Base-by-base conservation (phyloP, 2,888 invertebrate species). In the Andricus quercusramuli region DNA sequence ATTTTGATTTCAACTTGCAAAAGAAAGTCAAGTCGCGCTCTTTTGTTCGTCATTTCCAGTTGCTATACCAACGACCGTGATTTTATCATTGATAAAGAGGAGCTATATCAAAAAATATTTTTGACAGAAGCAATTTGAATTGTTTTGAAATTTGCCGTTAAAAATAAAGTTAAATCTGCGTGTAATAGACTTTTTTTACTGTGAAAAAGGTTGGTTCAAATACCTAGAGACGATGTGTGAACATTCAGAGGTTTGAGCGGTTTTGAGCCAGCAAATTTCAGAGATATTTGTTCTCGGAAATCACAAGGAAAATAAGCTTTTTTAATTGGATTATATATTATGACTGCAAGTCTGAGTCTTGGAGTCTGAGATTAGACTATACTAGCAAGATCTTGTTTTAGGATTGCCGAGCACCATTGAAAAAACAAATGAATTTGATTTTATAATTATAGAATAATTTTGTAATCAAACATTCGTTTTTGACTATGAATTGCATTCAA, bases 21-120 rank as follows among this genome's bases (percentile, higher is more conserved):
- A 29, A 32, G 29, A 74, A 56, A 74, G 51, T 56, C n/a, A 32
- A n/a, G n/a, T 74, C 13, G 62, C 56, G 68, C 80, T 82, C 78
- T 78, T 83, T 82, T 83, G 78, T 85, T 83, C 85, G 66, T 86
- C n/a, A 80, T 85, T 83, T 85, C 44, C 25, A 29, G 84, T 80
- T 82, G 66, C 85, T 85, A 86, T 85, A 83, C 84, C 84, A 87
- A 87, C 86, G 81, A 59, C 47, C 4, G 62, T 51, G 32, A 41
- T 56, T 78, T 37, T 67, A 59, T 47, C 17, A 29, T 37, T 9
- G 9, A 8, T 25, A 20, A 25, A 20, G 6, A 70, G 9, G 47
- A 47, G 47, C 17, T 51, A 29, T 29, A 67, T 51, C 20, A 79
- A 62, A 20, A 29, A 41, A 64, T 9, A 62, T 25, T 62, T 62